Evolutionary conservation across 2,113 vertebrate species (phyloP).

Genomic region (Hippopotamus amphibius): DNA sequence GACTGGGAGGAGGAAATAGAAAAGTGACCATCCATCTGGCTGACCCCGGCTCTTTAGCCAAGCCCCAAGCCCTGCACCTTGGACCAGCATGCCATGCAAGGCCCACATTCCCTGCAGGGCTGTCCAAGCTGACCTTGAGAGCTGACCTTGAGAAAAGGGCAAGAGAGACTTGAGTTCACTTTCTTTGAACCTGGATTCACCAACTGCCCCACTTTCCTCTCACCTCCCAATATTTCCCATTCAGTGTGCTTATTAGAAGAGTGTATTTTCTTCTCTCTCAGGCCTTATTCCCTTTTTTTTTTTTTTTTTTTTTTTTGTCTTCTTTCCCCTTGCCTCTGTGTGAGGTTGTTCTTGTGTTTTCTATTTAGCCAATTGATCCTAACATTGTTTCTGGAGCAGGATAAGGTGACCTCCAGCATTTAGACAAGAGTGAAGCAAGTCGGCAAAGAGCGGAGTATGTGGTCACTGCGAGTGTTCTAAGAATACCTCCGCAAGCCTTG

Average conservation of each 20-base stretch:
- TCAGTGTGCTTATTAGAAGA: background rate
- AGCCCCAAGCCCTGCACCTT: background rate
- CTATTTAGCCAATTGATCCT: background rate
- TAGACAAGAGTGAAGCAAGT: conserved; percentile 33
- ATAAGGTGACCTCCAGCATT: conserved; percentile 64
- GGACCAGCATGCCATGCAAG: background rate
- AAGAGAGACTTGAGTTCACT: background rate
- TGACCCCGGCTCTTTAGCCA: background rate
- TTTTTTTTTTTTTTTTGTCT: background rate
- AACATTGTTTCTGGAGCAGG: conserved; percentile 47
- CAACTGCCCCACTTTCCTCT: background rate
- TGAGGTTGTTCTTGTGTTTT: background rate
- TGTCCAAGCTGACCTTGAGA: conserved; percentile 60
- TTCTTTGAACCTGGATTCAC: background rate
- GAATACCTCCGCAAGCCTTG: conserved; percentile 65
- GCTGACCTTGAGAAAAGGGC: conserved; percentile 56
- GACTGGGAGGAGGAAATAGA: background rate
- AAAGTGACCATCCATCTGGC: background rate
- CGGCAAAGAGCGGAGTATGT: conserved; percentile 31
- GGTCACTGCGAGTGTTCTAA: conserved; percentile 48
- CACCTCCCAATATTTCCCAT: background rate
- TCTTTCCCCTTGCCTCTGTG: background rate
- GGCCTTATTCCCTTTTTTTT: background rate
- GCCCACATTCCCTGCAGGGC: background rate
- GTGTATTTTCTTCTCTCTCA: background rate